phyloP scores from a whole-genome alignment of 1,140 invertebrate species.

The Vanessa tameamea region DNA sequence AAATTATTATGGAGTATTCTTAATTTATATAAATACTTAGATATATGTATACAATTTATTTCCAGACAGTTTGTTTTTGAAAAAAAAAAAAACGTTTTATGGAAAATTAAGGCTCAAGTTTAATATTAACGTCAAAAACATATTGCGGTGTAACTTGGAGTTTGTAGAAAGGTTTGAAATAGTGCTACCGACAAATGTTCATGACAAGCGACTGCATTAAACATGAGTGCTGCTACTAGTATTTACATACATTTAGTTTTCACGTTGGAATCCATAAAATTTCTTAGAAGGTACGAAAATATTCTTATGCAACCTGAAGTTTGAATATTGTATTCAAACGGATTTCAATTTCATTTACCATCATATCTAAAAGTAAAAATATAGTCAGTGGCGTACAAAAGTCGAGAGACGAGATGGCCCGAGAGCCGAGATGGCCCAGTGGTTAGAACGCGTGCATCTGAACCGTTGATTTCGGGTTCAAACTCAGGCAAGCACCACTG shows the following conservation, averaged over 20 bases:
- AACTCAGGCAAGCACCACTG: no score
- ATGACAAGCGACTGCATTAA: slow-evolving; percentile 73
- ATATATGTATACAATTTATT: neutral
- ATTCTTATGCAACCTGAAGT: neutral
- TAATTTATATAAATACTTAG: neutral
- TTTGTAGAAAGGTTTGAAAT: slow-evolving; percentile 63
- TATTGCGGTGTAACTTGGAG: slow-evolving; percentile 34
- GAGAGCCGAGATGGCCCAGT: no score
- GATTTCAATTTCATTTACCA: no score
- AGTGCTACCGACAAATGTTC: slow-evolving; percentile 76
- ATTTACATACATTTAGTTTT: slow-evolving; percentile 65
- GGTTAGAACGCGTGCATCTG: no score
- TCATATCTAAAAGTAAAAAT: no score
- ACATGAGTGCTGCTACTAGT: slow-evolving; percentile 68
- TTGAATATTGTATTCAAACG: no score
- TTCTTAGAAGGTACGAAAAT: neutral
- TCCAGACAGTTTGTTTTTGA: neutral
- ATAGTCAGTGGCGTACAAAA: no score
- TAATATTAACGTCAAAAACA: slow-evolving; percentile 33
- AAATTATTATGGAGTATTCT: neutral
- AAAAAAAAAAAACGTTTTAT: neutral
- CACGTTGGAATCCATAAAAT: slow-evolving; percentile 16
- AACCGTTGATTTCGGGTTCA: no score
- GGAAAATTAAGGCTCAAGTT: slow-evolving; percentile 14
- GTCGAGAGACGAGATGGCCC: no score